Evolutionary conservation across 35 echinoderm and acorn worm species (phyloP), one percentile per base, ranked within the genome.

Genomic region (Amphiura filiformis): DNA sequence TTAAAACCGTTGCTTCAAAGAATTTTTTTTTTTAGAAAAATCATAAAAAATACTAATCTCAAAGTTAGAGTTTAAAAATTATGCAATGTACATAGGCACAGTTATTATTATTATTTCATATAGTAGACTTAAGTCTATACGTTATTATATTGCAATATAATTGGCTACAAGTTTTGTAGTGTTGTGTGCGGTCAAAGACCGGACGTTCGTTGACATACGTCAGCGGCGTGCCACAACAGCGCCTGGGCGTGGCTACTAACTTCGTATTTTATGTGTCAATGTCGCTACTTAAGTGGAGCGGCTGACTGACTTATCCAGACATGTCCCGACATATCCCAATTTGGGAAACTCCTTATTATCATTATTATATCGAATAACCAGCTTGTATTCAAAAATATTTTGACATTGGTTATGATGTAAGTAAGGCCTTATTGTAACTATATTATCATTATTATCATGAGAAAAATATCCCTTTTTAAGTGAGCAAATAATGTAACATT

Each of bases 1-100:
- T 17, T 47, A 70, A 13, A n/a, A 70, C 28, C 7, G 7, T 70
- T 70, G 61, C 61, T 70, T 70, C 61, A 70, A 2, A 70, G 26
- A 30, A 70, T 13, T 20, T 11, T 20, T 52, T 20, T 52, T 52
- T 11, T 11, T 52, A 47, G 41, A 47, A 47, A 47, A 17, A 47
- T n/a, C n/a, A n/a, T n/a, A 47, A 47, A 47, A 17, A 47, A 47
- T 9, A 47, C 4, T 9, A 47, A 47, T 47, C 41, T 47, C 41
- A 47, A 13, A 11, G 9, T n/a, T 70, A 70, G 61, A 70, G 61
- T 70, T 15, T 70, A 15, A 70, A 70, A 70, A 70, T 70, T 70
- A 70, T 70, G 61, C 61, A 70, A 70, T 70, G 61, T 70, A 70
- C 26, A 70, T 70, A 70, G 61, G 61, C 61, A 70, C 61, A 70